A percentile compares a stretch with the other conserved stretches of the same genome.
Evolutionary conservation across 1,140 invertebrate species (phyloP).

Genomic region (Agrilus planipennis): DNA sequence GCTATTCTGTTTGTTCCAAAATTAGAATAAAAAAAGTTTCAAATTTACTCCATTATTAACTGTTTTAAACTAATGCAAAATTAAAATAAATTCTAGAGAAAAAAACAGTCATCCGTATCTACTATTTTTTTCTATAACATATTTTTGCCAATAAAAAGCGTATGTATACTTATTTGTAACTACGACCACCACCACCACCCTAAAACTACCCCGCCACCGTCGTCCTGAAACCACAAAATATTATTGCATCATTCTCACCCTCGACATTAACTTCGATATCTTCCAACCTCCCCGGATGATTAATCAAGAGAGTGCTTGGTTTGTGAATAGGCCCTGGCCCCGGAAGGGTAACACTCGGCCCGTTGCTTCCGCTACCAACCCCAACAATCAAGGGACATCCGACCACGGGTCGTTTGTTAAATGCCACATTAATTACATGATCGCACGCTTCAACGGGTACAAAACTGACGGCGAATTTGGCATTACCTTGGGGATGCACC

Average conservation of each 20-base stretch:
- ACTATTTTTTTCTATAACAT: too few species aligned
- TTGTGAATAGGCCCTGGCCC: slow-evolving; percentile 52
- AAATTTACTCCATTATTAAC: too few species aligned
- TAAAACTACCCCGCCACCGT: too few species aligned
- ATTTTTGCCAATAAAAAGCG: too few species aligned
- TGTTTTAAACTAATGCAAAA: too few species aligned
- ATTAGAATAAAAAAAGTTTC: too few species aligned
- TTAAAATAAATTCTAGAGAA: too few species aligned
- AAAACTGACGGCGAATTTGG: slow-evolving; percentile 89
- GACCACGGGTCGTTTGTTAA: slow-evolving; percentile 76
- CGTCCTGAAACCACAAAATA: background rate
- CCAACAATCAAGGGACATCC: slow-evolving; percentile 70
- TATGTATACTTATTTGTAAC: too few species aligned
- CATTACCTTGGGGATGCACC: slow-evolving; percentile 86
- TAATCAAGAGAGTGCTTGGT: slow-evolving; percentile 49
- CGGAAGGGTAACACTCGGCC: slow-evolving; percentile 55
- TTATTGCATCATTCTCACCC: slow-evolving; percentile 47
- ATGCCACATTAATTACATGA: slow-evolving; percentile 91
- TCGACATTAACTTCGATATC: slow-evolving; percentile 91
- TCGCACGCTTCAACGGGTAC: slow-evolving; percentile 86
- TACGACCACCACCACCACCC: too few species aligned
- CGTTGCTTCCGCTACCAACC: slow-evolving; percentile 59
- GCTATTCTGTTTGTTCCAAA: too few species aligned
- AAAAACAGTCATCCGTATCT: too few species aligned
- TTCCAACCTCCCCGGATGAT: slow-evolving; percentile 69